phyloP scores from a whole-genome alignment of 2,113 vertebrate genomes.

The Lamprotornis superbus region DNA sequence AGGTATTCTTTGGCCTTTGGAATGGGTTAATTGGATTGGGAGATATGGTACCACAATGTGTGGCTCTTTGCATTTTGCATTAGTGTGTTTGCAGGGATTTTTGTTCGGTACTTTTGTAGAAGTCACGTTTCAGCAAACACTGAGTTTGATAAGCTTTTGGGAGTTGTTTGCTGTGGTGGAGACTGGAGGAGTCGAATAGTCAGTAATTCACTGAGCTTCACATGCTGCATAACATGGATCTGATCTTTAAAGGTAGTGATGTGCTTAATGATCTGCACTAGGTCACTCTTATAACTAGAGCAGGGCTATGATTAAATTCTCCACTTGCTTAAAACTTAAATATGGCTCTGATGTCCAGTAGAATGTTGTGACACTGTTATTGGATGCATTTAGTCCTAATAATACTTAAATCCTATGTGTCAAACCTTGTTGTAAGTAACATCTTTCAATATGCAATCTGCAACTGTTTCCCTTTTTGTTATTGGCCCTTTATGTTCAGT shows the following conservation, averaged over 20 bases:
- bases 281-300: background rate
- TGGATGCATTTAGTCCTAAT: background rate
- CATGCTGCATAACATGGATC: background rate
- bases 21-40: background rate
- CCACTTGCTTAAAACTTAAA: background rate
- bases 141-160: background rate
- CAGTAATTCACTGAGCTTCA: background rate
- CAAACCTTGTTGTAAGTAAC: background rate
- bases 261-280: background rate
- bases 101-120: background rate
- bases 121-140: background rate
- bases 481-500: background rate
- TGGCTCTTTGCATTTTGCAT: background rate
- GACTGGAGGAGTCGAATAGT: background rate
- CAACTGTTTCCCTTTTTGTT: background rate
- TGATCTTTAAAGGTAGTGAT: background rate
- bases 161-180: background rate
- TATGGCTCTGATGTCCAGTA: background rate
- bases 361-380: background rate
- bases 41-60: fast-evolving
- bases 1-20: background rate
- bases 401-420: background rate
- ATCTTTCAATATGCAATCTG: background rate
- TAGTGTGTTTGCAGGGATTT: background rate
- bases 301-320: background rate